Percentiles rank a stretch among this genome's conserved stretches.
Evolutionary conservation across 2,888 invertebrate species (phyloP).

Genomic region (Platycheirus rosarum): DNA sequence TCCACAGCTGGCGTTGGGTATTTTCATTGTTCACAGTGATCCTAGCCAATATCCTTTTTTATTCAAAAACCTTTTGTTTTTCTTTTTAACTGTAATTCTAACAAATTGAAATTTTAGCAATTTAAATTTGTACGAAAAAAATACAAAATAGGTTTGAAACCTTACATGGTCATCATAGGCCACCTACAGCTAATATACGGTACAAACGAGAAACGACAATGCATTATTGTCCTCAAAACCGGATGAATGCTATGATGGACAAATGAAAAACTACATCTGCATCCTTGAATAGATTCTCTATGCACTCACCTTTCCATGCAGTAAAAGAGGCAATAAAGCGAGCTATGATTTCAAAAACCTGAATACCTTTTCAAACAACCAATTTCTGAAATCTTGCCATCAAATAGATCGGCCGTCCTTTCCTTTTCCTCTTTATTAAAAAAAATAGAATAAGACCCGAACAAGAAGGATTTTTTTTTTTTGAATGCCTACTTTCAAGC

Average conservation of each 20-base stretch:
- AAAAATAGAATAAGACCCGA: no score
- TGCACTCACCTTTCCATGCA: no score
- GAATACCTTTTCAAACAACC: not conserved
- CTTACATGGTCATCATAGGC: no score
- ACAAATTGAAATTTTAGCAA: not conserved
- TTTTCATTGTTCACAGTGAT: no score
- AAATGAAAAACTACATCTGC: constrained; percentile 16
- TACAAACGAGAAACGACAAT: not conserved
- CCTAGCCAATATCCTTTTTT: no score
- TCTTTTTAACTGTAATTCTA: not conserved
- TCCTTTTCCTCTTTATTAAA: not conserved
- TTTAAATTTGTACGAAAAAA: no score
- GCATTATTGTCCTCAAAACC: constrained; percentile 1
- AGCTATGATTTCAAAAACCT: not conserved
- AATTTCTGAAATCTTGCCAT: not conserved
- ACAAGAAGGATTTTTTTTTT: no score
- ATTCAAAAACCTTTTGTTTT: no score
- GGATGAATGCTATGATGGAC: constrained; percentile 17
- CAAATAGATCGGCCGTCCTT: not conserved
- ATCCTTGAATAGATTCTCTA: not conserved
- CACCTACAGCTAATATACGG: constrained; percentile 4
- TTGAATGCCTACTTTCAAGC: not conserved
- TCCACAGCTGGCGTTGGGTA: no score
- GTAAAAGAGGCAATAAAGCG: not conserved
- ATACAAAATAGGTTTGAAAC: not conserved